phyloP scores from a whole-genome alignment of 2,113 vertebrate species.

The Poecile atricapillus region DNA sequence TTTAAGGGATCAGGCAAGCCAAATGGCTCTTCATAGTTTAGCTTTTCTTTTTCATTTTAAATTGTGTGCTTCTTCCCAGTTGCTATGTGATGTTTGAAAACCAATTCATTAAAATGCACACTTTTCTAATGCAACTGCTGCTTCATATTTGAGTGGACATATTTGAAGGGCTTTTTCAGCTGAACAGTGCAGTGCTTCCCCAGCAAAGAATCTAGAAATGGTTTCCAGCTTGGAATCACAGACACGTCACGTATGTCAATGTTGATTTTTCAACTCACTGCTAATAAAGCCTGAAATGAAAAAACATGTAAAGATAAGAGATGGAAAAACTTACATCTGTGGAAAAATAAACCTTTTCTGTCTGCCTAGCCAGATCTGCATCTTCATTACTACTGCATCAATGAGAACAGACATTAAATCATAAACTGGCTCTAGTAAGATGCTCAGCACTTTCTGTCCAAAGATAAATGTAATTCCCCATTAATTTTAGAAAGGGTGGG shows the following conservation, averaged over 20 bases:
- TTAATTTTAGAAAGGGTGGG: background rate
- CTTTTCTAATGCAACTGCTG: background rate
- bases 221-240: background rate
- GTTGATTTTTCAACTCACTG: slow-evolving; percentile 20
- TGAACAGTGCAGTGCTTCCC: background rate
- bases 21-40: background rate
- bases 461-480: background rate
- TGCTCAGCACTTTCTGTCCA: background rate
- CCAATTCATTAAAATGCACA: background rate
- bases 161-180: background rate
- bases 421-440: background rate
- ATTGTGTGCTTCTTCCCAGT: background rate
- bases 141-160: background rate
- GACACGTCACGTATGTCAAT: background rate
- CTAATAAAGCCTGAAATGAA: slow-evolving; percentile 13
- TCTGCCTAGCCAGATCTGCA: background rate
- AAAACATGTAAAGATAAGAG: background rate
- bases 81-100: background rate
- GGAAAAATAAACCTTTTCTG: slow-evolving; percentile 11
- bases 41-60: background rate
- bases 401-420: background rate
- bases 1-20: background rate
- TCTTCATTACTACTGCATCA: slow-evolving; percentile 36
- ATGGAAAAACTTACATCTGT: slow-evolving; percentile 1
- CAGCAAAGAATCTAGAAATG: background rate